phyloP scores from a whole-genome alignment of 1,140 invertebrate species.

The Heliconius nattereri region DNA sequence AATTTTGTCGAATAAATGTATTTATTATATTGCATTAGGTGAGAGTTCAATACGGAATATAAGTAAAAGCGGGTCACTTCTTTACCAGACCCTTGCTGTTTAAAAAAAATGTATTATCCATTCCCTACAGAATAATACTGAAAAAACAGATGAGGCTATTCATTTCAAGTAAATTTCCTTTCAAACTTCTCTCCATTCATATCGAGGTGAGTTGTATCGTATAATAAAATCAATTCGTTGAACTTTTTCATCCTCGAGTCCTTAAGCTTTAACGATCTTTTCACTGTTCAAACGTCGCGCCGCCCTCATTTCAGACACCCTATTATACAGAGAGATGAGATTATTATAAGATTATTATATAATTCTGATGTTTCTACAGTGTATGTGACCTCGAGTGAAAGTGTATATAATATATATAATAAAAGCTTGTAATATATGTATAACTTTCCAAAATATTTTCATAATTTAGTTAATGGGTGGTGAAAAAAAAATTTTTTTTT shows the following conservation, averaged over 20 bases:
- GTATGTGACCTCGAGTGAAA: background rate
- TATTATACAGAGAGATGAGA: background rate
- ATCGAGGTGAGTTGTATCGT: background rate
- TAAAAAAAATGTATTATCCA: background rate
- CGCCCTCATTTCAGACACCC: constrained; percentile 9
- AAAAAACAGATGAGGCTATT: constrained; percentile 5
- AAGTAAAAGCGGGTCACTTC: background rate
- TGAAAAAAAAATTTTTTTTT: no score
- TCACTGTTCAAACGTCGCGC: constrained; percentile 2
- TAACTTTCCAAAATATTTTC: no score
- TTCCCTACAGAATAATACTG: background rate
- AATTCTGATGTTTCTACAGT: background rate
- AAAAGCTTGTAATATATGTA: no score
- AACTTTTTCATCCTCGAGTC: constrained; percentile 6
- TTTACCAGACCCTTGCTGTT: background rate
- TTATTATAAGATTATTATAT: background rate
- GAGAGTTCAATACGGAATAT: background rate
- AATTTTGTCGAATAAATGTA: no score
- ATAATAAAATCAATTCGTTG: background rate
- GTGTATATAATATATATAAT: background rate
- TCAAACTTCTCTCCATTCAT: background rate
- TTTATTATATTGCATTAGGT: no score
- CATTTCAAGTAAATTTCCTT: constrained; percentile 4
- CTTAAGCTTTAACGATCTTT: constrained; percentile 9
- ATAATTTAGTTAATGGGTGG: no score